These are phyloP conservation scores for Limnothrissa miodon DNA, from an alignment of 2,113 vertebrate genomes.

Conservation along the genomic window DNA sequence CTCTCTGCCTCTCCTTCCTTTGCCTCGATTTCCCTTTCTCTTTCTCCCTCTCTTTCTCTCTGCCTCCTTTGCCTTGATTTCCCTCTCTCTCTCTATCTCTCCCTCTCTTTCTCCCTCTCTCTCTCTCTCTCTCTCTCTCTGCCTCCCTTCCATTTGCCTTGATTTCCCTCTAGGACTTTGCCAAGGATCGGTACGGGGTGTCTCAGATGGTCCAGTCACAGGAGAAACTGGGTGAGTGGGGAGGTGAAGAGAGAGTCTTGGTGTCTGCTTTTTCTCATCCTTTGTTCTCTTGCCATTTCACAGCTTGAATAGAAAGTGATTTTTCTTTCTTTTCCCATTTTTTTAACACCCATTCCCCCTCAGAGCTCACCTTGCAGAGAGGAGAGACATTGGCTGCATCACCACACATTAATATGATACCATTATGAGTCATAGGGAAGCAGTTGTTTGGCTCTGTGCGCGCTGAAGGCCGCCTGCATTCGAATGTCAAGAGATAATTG, in stretches of 20 bases:
- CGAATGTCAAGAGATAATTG: conserved; percentile 45
- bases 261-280: background rate
- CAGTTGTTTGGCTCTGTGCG: background rate
- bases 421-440: background rate
- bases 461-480: background rate
- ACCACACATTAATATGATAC: background rate
- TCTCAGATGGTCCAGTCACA: conserved; percentile 89
- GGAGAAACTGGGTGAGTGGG: conserved; percentile 90
- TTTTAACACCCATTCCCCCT: background rate
- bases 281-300: background rate
- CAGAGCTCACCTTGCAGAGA: background rate
- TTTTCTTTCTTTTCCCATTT: background rate
- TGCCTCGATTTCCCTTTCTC: too few species aligned
- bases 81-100: background rate
- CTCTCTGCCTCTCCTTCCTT: too few species aligned
- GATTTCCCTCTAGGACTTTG: conserved; percentile 82
- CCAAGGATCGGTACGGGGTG: conserved; percentile 91
- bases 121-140: conserved; percentile 29
- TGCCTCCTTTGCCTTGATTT: background rate
- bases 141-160: conserved; percentile 7
- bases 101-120: conserved; percentile 3
- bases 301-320: conserved; percentile 1
- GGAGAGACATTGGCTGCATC: background rate
- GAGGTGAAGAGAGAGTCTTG: background rate
- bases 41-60: background rate